Percentiles rank a stretch among this genome's conserved stretches.
Conservation (phyloP, 2,888 invertebrate genomes). For the Acronicta alni region DNA sequence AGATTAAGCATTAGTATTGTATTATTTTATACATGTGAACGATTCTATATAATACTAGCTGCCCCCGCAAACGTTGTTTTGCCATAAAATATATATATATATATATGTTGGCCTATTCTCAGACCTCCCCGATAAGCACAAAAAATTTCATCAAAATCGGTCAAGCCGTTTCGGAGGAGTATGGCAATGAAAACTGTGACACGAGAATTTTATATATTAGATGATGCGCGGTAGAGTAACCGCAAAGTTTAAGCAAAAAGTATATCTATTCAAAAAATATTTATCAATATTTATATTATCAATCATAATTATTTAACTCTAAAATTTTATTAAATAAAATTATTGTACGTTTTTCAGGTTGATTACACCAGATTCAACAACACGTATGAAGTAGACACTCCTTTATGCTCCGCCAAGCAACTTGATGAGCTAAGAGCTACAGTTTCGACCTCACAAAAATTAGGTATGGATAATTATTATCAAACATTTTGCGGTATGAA, state of each 20-base stretch:
- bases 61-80: too few species aligned
- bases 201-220: too few species aligned
- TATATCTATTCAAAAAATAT: too few species aligned
- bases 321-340: too few species aligned
- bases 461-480: conserved; percentile 74
- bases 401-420: conserved; percentile 96
- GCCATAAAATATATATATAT: too few species aligned
- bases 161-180: too few species aligned
- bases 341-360: conserved; percentile 83
- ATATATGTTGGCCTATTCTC: too few species aligned
- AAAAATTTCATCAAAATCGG: too few species aligned
- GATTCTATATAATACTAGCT: not conserved
- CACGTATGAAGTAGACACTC: conserved; percentile 97
- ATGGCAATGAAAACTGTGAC: too few species aligned
- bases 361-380: conserved; percentile 98
- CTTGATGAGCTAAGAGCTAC: conserved; percentile 92
- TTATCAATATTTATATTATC: too few species aligned
- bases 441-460: conserved; percentile 89
- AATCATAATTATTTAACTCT: too few species aligned
- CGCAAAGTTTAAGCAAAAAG: not conserved
- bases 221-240: not conserved
- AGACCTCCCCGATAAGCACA: too few species aligned
- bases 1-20: not conserved
- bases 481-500: not conserved
- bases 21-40: not conserved